phyloP scores from a whole-genome alignment of 1,140 invertebrate genomes.

The Adelges cooleyi region DNA sequence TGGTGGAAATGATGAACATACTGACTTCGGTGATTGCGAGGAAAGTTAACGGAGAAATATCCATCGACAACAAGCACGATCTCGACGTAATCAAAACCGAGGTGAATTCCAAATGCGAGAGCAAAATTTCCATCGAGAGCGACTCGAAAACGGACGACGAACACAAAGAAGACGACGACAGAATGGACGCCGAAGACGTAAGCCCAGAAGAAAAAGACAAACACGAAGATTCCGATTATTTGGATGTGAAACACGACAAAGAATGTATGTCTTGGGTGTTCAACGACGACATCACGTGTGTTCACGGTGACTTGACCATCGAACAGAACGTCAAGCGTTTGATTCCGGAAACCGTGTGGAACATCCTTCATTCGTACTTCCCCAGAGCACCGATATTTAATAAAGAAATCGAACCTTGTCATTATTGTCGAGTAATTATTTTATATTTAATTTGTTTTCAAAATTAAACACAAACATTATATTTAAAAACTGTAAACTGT shows the following conservation, averaged over 20 bases:
- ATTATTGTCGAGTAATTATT: slow-evolving; percentile 32
- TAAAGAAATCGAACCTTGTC: slow-evolving; percentile 30
- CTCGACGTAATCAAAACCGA: background rate
- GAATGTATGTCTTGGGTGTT: slow-evolving; percentile 26
- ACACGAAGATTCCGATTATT: slow-evolving; percentile 8
- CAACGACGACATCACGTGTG: slow-evolving; percentile 33
- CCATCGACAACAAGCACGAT: background rate
- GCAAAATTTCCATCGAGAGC: background rate
- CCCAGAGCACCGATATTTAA: slow-evolving; percentile 31
- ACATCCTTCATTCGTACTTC: slow-evolving; percentile 33
- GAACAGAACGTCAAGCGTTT: slow-evolving; percentile 31
- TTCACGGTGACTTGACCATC: slow-evolving; percentile 32
- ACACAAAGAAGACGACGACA: slow-evolving; percentile 3
- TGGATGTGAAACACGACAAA: slow-evolving; percentile 27
- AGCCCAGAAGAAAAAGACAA: slow-evolving; percentile 13
- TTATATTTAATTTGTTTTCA: background rate
- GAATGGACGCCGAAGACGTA: background rate
- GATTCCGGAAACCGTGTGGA: slow-evolving; percentile 33
- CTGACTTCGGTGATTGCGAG: background rate
- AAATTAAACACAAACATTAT: background rate
- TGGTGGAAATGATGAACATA: background rate
- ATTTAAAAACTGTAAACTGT: background rate
- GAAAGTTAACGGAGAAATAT: slow-evolving; percentile 1
- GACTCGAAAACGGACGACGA: slow-evolving; percentile 8
- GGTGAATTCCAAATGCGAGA: background rate